Evolutionary conservation across 30 jellyfish, hydroid and myxozoan species (phyloP).

Genomic region (Cassiopea xamachana): DNA sequence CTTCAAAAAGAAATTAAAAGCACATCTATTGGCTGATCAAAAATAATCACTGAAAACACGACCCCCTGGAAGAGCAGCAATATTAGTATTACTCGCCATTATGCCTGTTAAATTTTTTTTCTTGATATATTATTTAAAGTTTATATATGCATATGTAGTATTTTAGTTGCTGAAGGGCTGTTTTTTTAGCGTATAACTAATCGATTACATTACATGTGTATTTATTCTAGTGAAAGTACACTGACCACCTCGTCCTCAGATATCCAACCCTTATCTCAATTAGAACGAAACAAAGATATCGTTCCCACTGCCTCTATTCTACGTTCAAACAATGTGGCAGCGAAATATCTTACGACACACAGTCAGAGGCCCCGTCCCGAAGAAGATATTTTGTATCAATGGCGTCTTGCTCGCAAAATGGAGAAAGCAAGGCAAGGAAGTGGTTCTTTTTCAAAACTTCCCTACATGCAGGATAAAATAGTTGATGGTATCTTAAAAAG

Average conservation of each 20-base stretch:
- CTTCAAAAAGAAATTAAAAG: too few species aligned
- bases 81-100: too few species aligned
- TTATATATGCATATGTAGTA: too few species aligned
- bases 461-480: slow-evolving; percentile 9
- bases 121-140: too few species aligned
- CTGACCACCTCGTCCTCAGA: slow-evolving; percentile 51
- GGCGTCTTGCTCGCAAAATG: slow-evolving; percentile 85
- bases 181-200: neutral
- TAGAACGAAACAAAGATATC: neutral
- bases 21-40: too few species aligned
- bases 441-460: slow-evolving; percentile 21
- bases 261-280: neutral
- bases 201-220: neutral
- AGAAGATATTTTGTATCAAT: slow-evolving; percentile 73
- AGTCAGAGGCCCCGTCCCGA: slow-evolving; percentile 48
- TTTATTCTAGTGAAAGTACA: slow-evolving; percentile 49
- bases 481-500: neutral
- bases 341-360: neutral
- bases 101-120: too few species aligned
- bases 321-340: neutral
- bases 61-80: too few species aligned
- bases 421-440: slow-evolving; percentile 67
- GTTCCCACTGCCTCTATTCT: neutral
- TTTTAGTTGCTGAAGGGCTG: neutral
- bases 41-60: too few species aligned